Conservation (phyloP, 2,797 vertebrate genomes). For the Characodon lateralis region DNA sequence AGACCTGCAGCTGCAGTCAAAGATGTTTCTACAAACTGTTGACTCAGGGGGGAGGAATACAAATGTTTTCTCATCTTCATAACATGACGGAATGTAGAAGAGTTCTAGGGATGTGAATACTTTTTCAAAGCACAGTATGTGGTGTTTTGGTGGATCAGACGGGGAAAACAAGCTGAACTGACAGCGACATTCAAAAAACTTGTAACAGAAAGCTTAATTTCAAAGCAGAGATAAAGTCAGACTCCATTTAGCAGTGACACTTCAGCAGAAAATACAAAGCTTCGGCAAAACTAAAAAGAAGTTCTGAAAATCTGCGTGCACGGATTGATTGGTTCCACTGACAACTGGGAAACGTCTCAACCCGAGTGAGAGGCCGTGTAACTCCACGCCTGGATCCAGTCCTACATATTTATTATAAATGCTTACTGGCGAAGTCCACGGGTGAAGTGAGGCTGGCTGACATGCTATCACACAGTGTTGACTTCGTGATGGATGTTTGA, state of each 20-base stretch:
- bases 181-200: background rate
- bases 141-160: slow-evolving; percentile 6
- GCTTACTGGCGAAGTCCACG: slow-evolving; percentile 15
- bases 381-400: slow-evolving; percentile 28
- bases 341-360: slow-evolving; percentile 30
- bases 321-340: slow-evolving; percentile 36
- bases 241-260: slow-evolving; percentile 5
- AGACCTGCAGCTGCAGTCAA: no score
- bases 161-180: background rate
- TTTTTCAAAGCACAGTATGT: background rate
- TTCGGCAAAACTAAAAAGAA: background rate
- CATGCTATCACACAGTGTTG: slow-evolving; percentile 9
- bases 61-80: background rate
- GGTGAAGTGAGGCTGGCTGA: background rate
- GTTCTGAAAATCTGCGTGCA: slow-evolving; percentile 20
- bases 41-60: background rate
- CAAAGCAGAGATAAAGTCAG: slow-evolving; percentile 15
- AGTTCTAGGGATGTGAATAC: background rate
- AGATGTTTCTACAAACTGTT: no score
- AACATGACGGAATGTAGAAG: background rate
- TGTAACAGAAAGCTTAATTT: slow-evolving; percentile 5
- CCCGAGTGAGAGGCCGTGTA: slow-evolving; percentile 28
- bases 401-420: slow-evolving; percentile 23
- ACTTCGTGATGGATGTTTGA: slow-evolving; percentile 20
- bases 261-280: slow-evolving; percentile 26